A percentile compares a stretch with the other conserved stretches of the same genome.
phyloP scores from a whole-genome alignment of 2,113 vertebrate genomes.

The Cathartes aura region DNA sequence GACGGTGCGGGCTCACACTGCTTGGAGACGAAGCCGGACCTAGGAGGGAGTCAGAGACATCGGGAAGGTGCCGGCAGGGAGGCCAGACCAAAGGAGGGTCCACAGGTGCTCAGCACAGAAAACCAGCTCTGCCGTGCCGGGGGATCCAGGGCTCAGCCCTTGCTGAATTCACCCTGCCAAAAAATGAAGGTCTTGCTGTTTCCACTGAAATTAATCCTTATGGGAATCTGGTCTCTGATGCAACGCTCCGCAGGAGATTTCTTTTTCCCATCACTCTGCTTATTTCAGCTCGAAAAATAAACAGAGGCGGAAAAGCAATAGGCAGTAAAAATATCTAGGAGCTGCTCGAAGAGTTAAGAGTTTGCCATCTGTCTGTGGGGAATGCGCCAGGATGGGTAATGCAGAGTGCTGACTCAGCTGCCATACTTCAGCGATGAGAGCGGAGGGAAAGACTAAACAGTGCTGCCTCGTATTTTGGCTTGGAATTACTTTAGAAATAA shows the following conservation, averaged over 20 bases:
- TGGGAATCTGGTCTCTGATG: constrained; percentile 34
- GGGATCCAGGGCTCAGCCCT: not conserved
- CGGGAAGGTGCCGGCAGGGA: not conserved
- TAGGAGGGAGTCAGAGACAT: not conserved
- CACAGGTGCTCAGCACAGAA: not conserved
- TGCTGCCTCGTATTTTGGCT: constrained; percentile 21
- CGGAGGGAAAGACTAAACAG: not conserved
- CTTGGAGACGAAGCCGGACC: not conserved
- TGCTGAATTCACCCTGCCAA: not conserved
- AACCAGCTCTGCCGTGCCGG: not conserved
- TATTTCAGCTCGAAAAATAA: constrained; percentile 35
- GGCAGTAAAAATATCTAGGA: constrained; percentile 29
- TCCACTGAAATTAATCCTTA: constrained; percentile 13
- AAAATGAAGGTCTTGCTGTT: not conserved
- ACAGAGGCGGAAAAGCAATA: not conserved
- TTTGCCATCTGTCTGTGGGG: constrained; percentile 18
- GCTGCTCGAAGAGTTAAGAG: constrained; percentile 11
- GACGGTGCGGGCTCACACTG: not conserved
- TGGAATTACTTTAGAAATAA: constrained; percentile 2
- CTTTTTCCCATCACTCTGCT: constrained; percentile 31
- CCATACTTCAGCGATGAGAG: not conserved
- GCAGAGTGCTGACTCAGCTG: constrained; percentile 34
- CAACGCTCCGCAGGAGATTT: not conserved
- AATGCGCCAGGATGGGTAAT: accelerated
- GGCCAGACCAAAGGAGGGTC: not conserved